Percentiles rank a stretch among this genome's conserved stretches.
Evolutionary conservation across 2,888 invertebrate genomes (phyloP).

Genomic region (Cephus runcator): DNA sequence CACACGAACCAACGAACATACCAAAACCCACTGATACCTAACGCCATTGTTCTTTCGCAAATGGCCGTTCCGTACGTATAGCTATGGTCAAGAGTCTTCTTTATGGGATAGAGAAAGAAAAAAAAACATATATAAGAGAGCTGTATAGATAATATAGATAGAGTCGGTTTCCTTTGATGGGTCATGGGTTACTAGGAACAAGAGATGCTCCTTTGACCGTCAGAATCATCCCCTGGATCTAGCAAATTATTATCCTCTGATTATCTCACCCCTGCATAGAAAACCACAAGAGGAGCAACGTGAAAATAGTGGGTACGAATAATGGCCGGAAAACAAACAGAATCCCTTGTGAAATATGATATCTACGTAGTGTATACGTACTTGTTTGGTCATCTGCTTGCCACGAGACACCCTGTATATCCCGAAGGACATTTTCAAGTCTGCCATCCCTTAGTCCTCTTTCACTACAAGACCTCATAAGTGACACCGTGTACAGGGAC

Average conservation of each 20-base stretch:
- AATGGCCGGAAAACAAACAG: conserved; percentile 35
- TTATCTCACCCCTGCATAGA: not conserved
- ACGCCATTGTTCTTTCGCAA: conserved; percentile 13
- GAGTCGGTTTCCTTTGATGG: conserved; percentile 1
- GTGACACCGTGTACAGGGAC: not conserved
- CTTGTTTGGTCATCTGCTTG: conserved; percentile 33
- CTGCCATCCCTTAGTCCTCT: not conserved
- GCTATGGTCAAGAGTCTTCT: not conserved
- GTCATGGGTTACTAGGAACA: not conserved
- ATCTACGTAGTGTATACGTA: conserved; percentile 12
- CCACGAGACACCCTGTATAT: conserved; percentile 9
- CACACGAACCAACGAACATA: conserved; percentile 16
- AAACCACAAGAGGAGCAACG: not conserved
- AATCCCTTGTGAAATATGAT: conserved; percentile 36
- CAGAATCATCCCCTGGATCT: not conserved
- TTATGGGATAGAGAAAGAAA: not conserved
- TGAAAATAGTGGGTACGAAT: not conserved
- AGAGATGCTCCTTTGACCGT: not conserved
- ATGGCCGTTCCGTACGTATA: not conserved
- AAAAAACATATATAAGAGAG: not conserved
- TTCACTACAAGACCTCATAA: not conserved
- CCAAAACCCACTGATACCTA: conserved; percentile 1
- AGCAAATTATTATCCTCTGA: not conserved
- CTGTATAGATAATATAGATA: not conserved
- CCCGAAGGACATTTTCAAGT: not conserved